These are phyloP conservation scores for Himantopus leucocephalus DNA, from an alignment of 2,113 vertebrate genomes.

Conservation along the genomic window DNA sequence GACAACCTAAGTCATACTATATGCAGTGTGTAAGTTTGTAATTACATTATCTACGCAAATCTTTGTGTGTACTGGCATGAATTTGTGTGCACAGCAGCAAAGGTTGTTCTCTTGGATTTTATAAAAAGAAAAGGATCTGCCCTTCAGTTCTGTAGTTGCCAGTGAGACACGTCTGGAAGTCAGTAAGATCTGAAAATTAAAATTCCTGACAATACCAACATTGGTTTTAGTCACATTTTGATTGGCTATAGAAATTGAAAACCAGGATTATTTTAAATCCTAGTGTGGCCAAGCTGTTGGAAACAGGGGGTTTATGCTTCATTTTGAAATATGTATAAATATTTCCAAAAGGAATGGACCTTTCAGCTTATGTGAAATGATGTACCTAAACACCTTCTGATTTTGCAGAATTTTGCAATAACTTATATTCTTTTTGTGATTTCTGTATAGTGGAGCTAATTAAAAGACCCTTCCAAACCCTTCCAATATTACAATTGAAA, in stretches of 20 bases:
- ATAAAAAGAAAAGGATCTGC: not conserved
- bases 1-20: not conserved
- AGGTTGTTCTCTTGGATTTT: not conserved
- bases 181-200: not conserved
- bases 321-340: not conserved
- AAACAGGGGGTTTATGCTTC: fast-evolving
- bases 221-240: not conserved
- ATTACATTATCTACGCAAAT: not conserved
- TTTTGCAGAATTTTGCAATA: not conserved
- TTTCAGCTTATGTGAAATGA: not conserved
- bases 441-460: not conserved
- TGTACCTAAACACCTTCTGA: not conserved
- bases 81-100: not conserved
- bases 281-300: not conserved
- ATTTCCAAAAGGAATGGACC: not conserved
- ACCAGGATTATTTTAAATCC: not conserved
- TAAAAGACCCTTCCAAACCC: not conserved
- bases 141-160: not conserved
- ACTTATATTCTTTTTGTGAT: not conserved
- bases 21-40: not conserved
- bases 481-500: not conserved
- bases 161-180: not conserved
- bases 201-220: not conserved
- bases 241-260: not conserved
- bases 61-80: not conserved